Evolutionary conservation across 2,113 vertebrate species (phyloP).

Genomic region (Cryptotis parvus): DNA sequence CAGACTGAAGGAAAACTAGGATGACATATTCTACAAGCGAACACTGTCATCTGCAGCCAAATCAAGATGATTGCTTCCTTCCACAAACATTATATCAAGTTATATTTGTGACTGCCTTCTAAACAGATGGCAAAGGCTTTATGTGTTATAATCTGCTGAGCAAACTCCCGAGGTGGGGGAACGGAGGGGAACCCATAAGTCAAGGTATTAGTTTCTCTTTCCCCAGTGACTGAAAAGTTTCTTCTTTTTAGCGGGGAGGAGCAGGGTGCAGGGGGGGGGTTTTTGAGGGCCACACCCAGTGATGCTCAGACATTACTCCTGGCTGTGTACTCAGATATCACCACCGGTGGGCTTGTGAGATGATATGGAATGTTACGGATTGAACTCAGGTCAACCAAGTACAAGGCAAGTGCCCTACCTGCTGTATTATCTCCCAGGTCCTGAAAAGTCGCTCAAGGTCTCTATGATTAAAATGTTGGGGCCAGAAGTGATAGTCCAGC

Average conservation of each 20-base stretch:
- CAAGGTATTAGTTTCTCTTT: not conserved
- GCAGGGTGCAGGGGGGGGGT: no score
- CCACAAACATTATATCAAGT: conserved; percentile 16
- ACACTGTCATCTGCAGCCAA: conserved; percentile 32
- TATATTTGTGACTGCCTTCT: conserved; percentile 43
- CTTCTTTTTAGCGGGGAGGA: no score
- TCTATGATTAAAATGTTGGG: conserved; percentile 26
- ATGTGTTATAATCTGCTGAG: not conserved
- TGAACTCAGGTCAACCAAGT: no score
- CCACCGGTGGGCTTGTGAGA: no score
- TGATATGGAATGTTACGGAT: no score
- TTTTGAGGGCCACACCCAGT: no score
- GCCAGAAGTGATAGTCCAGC: no score
- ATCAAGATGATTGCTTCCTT: conserved; percentile 34
- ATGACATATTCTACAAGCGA: conserved; percentile 44
- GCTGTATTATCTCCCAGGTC: no score
- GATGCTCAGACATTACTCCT: no score
- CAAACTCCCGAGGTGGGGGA: conserved; percentile 45
- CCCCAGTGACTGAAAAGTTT: not conserved
- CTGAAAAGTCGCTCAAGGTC: not conserved
- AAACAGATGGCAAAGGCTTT: conserved; percentile 10
- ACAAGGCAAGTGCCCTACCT: no score
- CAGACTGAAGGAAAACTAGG: conserved; percentile 58
- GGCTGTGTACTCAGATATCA: no score
- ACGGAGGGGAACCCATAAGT: not conserved